These are phyloP conservation scores for Lysandra bellargus DNA, from an alignment of 2,888 invertebrate species.

Conservation along the genomic window DNA sequence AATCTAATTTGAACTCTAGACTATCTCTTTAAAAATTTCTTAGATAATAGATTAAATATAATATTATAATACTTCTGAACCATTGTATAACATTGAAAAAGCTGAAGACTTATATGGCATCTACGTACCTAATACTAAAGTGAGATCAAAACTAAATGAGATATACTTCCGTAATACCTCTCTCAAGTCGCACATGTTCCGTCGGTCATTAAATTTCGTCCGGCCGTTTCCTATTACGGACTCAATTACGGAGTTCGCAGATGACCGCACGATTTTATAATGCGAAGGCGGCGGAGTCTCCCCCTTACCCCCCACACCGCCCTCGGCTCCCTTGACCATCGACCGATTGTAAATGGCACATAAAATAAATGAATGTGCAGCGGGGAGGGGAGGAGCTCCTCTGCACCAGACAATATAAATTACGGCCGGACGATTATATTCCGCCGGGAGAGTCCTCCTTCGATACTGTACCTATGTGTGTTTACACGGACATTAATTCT, in stretches of 20 bases:
- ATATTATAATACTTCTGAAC: background rate
- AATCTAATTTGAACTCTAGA: background rate
- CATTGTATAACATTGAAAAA: background rate
- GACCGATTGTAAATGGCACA: slow-evolving; percentile 83
- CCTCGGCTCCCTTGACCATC: slow-evolving; percentile 79
- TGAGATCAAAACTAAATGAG: background rate
- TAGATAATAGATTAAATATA: background rate
- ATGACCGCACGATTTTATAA: slow-evolving; percentile 82
- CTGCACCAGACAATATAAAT: slow-evolving; percentile 82
- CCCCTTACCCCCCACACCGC: slow-evolving; percentile 52
- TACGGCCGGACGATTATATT: slow-evolving; percentile 82
- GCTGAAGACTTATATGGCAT: background rate
- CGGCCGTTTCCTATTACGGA: slow-evolving; percentile 73
- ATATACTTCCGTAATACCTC: background rate
- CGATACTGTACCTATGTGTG: slow-evolving; percentile 64
- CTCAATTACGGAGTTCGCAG: slow-evolving; percentile 78
- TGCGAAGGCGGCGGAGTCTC: slow-evolving; percentile 73
- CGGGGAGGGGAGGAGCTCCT: slow-evolving; percentile 62
- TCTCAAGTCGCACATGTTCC: slow-evolving; percentile 59
- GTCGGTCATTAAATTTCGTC: slow-evolving; percentile 65
- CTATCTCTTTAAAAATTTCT: background rate
- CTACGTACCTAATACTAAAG: background rate
- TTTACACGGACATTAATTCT: slow-evolving; percentile 20
- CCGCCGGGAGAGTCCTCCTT: slow-evolving; percentile 78
- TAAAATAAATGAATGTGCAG: slow-evolving; percentile 82